Base-by-base conservation (phyloP, 1,140 invertebrate genomes). In the Dysdera silvatica region DNA sequence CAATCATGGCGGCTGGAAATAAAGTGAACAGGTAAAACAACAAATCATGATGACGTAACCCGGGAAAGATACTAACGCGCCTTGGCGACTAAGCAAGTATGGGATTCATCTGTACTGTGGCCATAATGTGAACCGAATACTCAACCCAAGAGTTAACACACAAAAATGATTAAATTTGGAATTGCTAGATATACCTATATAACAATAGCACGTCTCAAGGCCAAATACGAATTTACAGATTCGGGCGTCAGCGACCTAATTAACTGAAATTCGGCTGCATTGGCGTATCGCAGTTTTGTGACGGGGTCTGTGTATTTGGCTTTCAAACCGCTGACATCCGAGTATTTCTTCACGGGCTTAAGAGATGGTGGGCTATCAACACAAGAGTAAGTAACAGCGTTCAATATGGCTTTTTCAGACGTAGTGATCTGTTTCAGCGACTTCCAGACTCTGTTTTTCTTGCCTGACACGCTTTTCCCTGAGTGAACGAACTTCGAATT, bases 251-350 rank as follows among this genome's bases (percentile, higher is more conserved):
- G 77, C 71, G 83, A 87, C 69, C 87, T 80, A 28, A 94, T 83
- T 24, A 87, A 87, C 16, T 83, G 78, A 78, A 91, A 95, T 76
- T 95, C 92, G 68, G 93, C 89, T 40, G 84, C 79, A 74, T 85
- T 88, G 43, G 87, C 84, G 76, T 86, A 95, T 67, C 85, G 82
- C 12, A 95, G 78, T 73, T 93, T 91, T 12, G 88, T 92, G 71
- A 92, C 87, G 23, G 91, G 88, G 81, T 95, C 91, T 68, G 87
- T 87, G 70, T 95, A 96, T 47, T 85, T 85, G 47, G 90, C 88
- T 83, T 85, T 72, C 65, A 78, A 79, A 71, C 28, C 65, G 47
- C 60, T 64, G 16, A 64, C 18, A 53, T 64, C 61, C 10, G 61
- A 64, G 32, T 64, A 64, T 40, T 64, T 64, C 45, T 64, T 64